phyloP scores from a whole-genome alignment of 2,113 vertebrate species.

The Beaufortia kweichowensis region DNA sequence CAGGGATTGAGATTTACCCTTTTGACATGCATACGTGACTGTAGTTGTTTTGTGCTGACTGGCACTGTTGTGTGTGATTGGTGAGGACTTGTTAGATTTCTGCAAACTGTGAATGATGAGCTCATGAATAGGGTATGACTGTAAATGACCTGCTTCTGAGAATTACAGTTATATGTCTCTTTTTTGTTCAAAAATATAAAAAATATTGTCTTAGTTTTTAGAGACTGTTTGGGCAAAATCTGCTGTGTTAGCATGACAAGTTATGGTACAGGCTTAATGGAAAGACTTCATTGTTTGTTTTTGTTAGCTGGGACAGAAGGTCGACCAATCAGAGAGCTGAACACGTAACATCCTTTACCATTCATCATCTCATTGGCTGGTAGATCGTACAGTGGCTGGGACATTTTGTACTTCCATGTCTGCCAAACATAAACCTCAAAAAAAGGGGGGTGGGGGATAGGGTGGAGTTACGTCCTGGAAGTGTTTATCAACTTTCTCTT shows the following conservation, averaged over 20 bases:
- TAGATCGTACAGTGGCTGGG: conserved; percentile 62
- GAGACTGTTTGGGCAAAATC: not conserved
- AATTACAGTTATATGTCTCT: not conserved
- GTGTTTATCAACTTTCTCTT: conserved; percentile 67
- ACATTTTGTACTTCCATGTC: conserved; percentile 71
- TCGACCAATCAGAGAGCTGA: conserved; percentile 63
- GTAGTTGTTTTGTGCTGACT: conserved; percentile 12
- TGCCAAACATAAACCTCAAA: conserved; percentile 70
- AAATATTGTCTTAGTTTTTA: not conserved
- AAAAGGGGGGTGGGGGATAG: conserved; percentile 50
- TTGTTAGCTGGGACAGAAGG: conserved; percentile 52
- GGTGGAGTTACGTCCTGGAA: conserved; percentile 63
- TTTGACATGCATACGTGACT: not conserved
- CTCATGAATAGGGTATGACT: not conserved
- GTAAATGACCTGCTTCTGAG: not conserved
- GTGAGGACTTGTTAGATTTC: conserved; percentile 33
- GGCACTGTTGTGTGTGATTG: conserved; percentile 20
- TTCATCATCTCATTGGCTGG: conserved; percentile 56
- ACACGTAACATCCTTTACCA: conserved; percentile 58
- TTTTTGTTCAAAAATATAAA: not conserved
- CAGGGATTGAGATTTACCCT: not conserved
- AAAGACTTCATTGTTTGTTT: conserved; percentile 64
- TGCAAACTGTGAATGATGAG: not conserved
- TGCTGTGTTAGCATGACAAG: conserved; percentile 26
- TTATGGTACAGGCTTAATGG: conserved; percentile 37